Conservation (phyloP, 2,888 invertebrate species). For the Stictocephala bisonia region DNA sequence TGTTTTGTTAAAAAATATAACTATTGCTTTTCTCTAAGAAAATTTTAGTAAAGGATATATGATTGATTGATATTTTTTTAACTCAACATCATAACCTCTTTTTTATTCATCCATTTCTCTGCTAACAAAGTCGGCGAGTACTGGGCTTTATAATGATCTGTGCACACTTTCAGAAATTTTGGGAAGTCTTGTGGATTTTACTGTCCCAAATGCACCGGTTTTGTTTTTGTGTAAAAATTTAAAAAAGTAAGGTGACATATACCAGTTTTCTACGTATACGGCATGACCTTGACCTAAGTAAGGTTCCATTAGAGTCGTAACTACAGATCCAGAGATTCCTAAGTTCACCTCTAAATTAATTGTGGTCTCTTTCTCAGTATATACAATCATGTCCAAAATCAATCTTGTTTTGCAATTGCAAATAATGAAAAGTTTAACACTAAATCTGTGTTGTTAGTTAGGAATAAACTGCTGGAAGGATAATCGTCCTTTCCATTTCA, state of each 20-base stretch:
- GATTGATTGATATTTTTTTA: too few relatives aligned
- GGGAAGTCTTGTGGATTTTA: too few relatives aligned
- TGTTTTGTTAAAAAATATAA: too few relatives aligned
- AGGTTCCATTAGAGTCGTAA: background rate
- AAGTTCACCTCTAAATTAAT: background rate
- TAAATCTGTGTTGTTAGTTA: background rate
- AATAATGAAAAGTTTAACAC: background rate
- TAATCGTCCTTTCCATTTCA: background rate
- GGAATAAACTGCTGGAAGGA: background rate
- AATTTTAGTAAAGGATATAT: too few relatives aligned
- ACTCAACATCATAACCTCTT: too few relatives aligned
- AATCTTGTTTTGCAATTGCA: background rate
- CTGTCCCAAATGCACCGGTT: conserved; percentile 56
- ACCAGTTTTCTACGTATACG: background rate
- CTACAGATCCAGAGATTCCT: background rate
- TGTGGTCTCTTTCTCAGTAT: background rate
- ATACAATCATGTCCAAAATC: background rate
- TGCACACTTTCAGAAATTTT: too few relatives aligned
- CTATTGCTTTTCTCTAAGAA: too few relatives aligned
- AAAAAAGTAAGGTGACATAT: conserved; percentile 33
- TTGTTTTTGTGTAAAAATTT: too few relatives aligned
- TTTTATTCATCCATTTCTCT: too few relatives aligned
- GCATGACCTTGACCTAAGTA: background rate
- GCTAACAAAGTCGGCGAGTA: too few relatives aligned
- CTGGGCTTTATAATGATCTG: too few relatives aligned